Conservation (phyloP, 2,888 invertebrate species). For the Subacronicta megacephala region DNA sequence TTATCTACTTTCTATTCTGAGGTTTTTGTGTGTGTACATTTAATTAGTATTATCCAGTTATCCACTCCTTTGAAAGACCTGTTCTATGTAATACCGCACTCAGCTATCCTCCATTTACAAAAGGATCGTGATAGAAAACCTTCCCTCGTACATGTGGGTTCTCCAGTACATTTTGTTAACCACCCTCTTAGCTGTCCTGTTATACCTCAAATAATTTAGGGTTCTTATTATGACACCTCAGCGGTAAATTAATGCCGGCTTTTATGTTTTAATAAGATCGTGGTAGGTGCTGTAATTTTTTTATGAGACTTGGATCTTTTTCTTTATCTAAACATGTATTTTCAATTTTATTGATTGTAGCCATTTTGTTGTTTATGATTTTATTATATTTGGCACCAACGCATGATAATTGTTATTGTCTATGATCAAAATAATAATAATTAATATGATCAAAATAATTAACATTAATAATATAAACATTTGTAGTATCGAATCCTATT, state of each 20-base stretch:
- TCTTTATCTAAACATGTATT: not conserved
- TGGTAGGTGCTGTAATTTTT: conserved; percentile 7
- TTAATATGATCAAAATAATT: too few species aligned
- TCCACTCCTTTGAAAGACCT: not conserved
- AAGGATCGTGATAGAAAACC: conserved; percentile 1
- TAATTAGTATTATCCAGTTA: too few species aligned
- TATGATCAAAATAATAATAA: too few species aligned
- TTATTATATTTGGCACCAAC: too few species aligned
- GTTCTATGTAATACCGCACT: conserved; percentile 5
- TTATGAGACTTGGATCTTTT: conserved; percentile 4
- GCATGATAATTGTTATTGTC: too few species aligned
- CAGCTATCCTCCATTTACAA: not conserved
- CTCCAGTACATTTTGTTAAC: conserved; percentile 6
- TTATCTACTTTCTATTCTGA: too few species aligned
- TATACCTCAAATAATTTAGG: conserved; percentile 19
- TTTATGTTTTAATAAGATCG: conserved; percentile 42
- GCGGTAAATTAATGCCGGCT: conserved; percentile 35
- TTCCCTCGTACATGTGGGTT: not conserved
- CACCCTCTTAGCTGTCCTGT: conserved; percentile 1
- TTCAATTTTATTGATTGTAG: not conserved
- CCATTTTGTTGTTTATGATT: not conserved
- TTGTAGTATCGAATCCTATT: too few species aligned
- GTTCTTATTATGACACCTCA: conserved; percentile 20
- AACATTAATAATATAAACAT: too few species aligned
- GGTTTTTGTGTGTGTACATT: too few species aligned